These are phyloP conservation scores for Scaptomyza cyrtandrae DNA, from an alignment of 2,888 invertebrate species.

Conservation along the genomic window DNA sequence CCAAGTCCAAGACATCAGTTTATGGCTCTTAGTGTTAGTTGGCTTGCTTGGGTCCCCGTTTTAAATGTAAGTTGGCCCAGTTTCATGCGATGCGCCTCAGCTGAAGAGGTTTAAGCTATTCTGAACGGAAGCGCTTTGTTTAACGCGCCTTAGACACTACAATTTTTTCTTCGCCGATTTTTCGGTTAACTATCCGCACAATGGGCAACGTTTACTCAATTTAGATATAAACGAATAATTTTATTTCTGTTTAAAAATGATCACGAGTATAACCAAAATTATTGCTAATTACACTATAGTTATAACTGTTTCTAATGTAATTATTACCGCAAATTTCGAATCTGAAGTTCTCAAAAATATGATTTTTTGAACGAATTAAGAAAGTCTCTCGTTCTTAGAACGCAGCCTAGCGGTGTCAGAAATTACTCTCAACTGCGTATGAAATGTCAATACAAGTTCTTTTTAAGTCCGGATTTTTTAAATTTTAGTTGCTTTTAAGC, in stretches of 20 bases:
- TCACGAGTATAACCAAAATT: too few species aligned
- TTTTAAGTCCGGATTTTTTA: too few species aligned
- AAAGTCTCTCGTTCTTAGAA: too few species aligned
- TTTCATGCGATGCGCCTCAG: constrained; percentile 46
- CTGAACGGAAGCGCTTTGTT: constrained; percentile 73
- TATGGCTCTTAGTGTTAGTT: constrained; percentile 27
- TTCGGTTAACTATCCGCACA: constrained; percentile 17
- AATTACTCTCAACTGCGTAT: too few species aligned
- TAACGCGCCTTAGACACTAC: constrained; percentile 67
- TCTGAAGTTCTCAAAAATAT: background rate
- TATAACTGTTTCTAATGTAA: too few species aligned
- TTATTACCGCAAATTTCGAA: too few species aligned
- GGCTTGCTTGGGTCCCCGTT: constrained; percentile 58
- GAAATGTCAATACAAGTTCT: too few species aligned
- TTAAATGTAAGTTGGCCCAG: constrained; percentile 60
- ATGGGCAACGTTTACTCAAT: background rate
- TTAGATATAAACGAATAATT: background rate
- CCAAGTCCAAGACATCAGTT: constrained; percentile 34
- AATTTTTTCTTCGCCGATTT: constrained; percentile 40
- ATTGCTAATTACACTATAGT: too few species aligned
- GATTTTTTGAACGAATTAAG: too few species aligned
- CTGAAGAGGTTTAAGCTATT: constrained; percentile 46
- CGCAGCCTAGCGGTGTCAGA: too few species aligned
- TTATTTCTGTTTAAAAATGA: too few species aligned
- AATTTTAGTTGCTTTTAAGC: too few species aligned